Base-by-base conservation (phyloP, 2,888 invertebrate genomes). In the Clepsis dumicolana region DNA sequence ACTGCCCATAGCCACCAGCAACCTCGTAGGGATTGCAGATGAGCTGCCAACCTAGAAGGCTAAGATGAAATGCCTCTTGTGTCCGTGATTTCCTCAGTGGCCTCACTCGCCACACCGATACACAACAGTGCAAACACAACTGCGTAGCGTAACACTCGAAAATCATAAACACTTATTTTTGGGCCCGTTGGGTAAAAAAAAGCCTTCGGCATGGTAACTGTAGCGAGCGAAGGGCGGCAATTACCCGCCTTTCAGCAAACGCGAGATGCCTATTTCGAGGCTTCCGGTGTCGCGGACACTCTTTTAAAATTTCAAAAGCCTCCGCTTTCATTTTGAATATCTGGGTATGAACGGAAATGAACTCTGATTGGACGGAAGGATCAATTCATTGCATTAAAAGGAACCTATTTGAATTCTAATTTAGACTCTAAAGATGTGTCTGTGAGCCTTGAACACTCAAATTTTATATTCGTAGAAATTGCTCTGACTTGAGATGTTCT, bases 361-460 rank as follows among this genome's bases (percentile, higher is more conserved):
- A 75, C 73, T 75, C 71, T 79, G 81, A 80, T 76, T 78, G 81
- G 75, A 85, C 89, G 91, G 91, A 92, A 91, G 80, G 89, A 91
- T 90, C 90, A 80, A 80, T 86, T 84, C 75, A 63, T 81, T 80
- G 78, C 80, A 78, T 82, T 75, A 78, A 77, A 74, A 74, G 71
- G 76, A 75, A 77, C 74, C n/a, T 16, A 16, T 18, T 44, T 41
- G 41, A 16, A 41, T 67, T 72, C 71, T 63, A 70, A 71, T 68
- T 59, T 59, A 4, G 18, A 69, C 48, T 54, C 50, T 41, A 29
- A 60, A 48, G 35, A 38, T n/a, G 14, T 4, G 14, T 3, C 2
- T 35, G 14, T 4, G 21, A 27, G 14, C 16, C 12, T 52, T 35
- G 41, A 8, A n/a, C n/a, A n/a, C n/a, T 3, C 4, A 38, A 38